Conservation (phyloP, 2,888 invertebrate species). For the Morpho deidamia region DNA sequence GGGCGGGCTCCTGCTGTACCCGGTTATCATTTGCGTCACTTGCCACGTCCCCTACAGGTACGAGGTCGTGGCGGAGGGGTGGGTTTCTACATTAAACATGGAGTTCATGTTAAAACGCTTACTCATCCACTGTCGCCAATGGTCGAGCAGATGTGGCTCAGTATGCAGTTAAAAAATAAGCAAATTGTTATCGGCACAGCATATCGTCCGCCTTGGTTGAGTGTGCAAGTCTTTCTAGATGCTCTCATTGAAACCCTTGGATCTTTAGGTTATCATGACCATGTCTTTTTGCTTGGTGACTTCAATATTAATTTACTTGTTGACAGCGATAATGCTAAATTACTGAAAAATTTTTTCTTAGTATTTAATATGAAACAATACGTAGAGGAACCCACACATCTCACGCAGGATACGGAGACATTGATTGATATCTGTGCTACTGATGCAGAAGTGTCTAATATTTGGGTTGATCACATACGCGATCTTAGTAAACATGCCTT, state of each 20-base stretch:
- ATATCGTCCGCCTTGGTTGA: conserved; percentile 10
- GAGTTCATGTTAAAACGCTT: not conserved
- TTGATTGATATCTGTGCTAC: too few species aligned
- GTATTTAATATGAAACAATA: not conserved
- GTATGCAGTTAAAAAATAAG: not conserved
- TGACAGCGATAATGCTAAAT: not conserved
- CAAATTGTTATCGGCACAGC: conserved; percentile 7
- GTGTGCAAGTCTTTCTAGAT: not conserved
- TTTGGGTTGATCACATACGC: too few species aligned
- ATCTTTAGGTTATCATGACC: not conserved
- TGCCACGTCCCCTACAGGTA: conserved; percentile 5
- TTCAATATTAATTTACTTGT: not conserved
- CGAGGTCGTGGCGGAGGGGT: conserved; percentile 16
- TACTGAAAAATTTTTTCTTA: not conserved
- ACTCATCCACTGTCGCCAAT: too few species aligned
- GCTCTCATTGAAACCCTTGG: not conserved
- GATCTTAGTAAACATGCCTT: too few species aligned
- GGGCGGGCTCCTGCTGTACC: conserved; percentile 12
- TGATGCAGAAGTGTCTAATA: too few species aligned
- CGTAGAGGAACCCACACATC: not conserved
- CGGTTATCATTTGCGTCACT: conserved; percentile 12
- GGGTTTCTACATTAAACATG: conserved; percentile 10
- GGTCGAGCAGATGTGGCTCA: conserved; percentile 18
- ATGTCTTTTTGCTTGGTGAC: too few species aligned
- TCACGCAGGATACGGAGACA: too few species aligned